Conservation (phyloP, 2,113 vertebrate genomes). For the Rhodinocichla rosea region DNA sequence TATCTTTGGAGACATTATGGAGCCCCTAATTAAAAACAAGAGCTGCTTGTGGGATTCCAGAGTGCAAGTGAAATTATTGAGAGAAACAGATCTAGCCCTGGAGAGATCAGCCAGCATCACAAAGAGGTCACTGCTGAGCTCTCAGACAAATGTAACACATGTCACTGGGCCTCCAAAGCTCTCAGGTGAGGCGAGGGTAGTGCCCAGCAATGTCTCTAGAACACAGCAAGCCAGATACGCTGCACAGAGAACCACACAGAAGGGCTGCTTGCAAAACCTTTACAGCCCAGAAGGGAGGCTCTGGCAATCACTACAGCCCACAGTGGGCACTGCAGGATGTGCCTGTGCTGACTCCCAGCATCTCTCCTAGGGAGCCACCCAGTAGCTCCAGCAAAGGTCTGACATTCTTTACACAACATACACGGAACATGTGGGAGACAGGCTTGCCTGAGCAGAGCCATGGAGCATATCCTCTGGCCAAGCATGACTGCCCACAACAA, state of each 20-base stretch:
- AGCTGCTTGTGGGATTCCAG: not conserved
- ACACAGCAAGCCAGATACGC: fast-evolving
- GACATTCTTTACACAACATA: not conserved
- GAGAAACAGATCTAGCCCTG: not conserved
- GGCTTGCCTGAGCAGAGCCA: not conserved
- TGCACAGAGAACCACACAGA: not conserved
- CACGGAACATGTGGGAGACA: fast-evolving
- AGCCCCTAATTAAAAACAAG: constrained; percentile 12
- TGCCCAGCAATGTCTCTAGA: not conserved
- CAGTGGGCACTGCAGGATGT: not conserved
- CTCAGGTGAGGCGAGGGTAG: not conserved
- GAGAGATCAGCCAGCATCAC: constrained; percentile 18
- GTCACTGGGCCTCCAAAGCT: not conserved
- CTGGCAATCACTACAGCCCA: not conserved
- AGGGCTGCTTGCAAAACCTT: not conserved
- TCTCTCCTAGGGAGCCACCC: not conserved
- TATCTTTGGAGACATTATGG: not conserved
- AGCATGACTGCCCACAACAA: not conserved
- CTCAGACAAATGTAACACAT: not conserved
- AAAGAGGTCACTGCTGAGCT: not conserved
- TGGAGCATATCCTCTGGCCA: not conserved
- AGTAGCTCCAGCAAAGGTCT: not conserved
- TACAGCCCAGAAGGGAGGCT: not conserved
- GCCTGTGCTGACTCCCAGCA: not conserved
- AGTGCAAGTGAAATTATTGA: not conserved